Evolutionary conservation across 2,888 invertebrate species (phyloP).

Genomic region (Hylaea fasciaria): DNA sequence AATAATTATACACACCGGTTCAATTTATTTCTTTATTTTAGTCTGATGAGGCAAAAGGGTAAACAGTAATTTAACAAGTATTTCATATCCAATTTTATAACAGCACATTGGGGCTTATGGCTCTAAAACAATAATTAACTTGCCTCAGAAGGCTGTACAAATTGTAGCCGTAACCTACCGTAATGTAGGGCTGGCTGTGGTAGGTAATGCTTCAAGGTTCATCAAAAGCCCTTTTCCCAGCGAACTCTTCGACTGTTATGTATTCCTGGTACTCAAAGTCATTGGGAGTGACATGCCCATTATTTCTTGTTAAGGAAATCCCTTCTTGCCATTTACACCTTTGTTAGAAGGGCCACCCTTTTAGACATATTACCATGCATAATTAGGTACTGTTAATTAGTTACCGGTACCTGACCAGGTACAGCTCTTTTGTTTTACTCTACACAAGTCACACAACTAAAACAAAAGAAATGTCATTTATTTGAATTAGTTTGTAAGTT

Average conservation of each 20-base stretch:
- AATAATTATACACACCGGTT: too few relatives aligned
- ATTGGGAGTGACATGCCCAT: conserved; percentile 86
- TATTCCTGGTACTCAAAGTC: conserved; percentile 81
- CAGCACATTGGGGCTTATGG: too few relatives aligned
- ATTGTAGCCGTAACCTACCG: conserved; percentile 29
- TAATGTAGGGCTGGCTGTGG: conserved; percentile 37
- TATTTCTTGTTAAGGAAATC: conserved; percentile 77
- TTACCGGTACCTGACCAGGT: conserved; percentile 5
- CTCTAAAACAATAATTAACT: neutral
- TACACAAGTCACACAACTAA: conserved; percentile 1
- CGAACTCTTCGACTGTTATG: conserved; percentile 57
- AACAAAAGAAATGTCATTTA: neutral
- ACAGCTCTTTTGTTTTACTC: conserved; percentile 31
- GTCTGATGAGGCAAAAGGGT: too few relatives aligned
- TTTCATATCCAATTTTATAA: too few relatives aligned
- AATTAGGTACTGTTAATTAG: conserved; percentile 68
- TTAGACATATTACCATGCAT: conserved; percentile 58
- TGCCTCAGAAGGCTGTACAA: neutral
- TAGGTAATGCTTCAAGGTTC: conserved; percentile 35
- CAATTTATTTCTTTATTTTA: too few relatives aligned
- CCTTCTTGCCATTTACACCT: conserved; percentile 78
- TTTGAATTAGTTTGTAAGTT: neutral
- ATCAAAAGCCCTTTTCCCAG: conserved; percentile 49
- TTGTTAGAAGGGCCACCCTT: conserved; percentile 46
- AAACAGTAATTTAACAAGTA: too few relatives aligned